A percentile compares a stretch with the other conserved stretches of the same genome.
phyloP scores from a whole-genome alignment of 1,140 invertebrate genomes.

The Sipha flava region DNA sequence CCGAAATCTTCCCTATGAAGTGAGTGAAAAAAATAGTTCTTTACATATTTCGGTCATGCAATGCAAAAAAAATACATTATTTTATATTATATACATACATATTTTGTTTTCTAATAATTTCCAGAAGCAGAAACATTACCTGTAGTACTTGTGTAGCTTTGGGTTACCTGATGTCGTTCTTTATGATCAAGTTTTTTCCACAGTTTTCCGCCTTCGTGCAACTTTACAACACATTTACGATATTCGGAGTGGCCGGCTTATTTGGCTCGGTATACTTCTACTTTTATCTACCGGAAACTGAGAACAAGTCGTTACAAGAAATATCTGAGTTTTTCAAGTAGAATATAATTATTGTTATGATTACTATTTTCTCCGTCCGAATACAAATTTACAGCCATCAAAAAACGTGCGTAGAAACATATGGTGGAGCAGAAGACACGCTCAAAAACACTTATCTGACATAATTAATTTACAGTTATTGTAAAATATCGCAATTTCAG shows the following conservation, averaged over 20 bases:
- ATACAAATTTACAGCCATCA: neutral
- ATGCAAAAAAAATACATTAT: neutral
- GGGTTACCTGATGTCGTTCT: conserved; percentile 35
- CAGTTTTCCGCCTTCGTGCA: conserved; percentile 2
- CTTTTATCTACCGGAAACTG: conserved; percentile 37
- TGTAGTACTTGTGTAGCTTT: conserved; percentile 33
- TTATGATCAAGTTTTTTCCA: conserved; percentile 35
- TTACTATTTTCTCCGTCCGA: neutral
- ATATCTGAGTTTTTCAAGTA: conserved; percentile 36
- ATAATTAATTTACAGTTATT: neutral
- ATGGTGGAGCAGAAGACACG: neutral
- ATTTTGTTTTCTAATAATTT: neutral
- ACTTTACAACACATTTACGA: conserved; percentile 32
- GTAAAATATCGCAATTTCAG: neutral
- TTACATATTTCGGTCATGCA: no score
- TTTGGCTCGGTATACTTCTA: conserved; percentile 35
- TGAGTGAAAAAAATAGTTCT: conserved; percentile 12
- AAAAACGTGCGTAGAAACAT: neutral
- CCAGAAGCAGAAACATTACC: conserved; percentile 33
- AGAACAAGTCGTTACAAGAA: conserved; percentile 36
- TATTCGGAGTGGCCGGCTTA: conserved; percentile 34
- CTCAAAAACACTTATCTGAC: neutral
- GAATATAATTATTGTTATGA: no score
- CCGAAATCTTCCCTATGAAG: conserved; percentile 35
- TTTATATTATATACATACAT: neutral